Percentiles rank a stretch among this genome's conserved stretches.
Evolutionary conservation across 2,797 vertebrate genomes (phyloP).

Genomic region (Pangasius djambal): DNA sequence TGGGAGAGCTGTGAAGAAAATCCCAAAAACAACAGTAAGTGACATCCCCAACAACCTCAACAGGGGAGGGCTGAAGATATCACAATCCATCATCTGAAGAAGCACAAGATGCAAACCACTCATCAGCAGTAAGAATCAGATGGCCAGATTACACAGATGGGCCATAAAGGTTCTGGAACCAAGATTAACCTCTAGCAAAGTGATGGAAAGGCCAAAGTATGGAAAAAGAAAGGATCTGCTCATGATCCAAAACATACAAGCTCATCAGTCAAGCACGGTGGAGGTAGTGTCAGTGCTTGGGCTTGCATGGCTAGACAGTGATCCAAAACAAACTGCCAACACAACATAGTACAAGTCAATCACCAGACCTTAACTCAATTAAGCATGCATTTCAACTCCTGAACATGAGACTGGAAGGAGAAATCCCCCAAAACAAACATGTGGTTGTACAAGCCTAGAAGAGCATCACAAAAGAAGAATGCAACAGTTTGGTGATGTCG

Average conservation of each 20-base stretch:
- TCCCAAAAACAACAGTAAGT: not conserved
- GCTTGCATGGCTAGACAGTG: too few species aligned
- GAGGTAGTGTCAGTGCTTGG: not conserved
- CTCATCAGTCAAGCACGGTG: not conserved
- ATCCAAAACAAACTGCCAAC: too few species aligned
- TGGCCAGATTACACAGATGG: not conserved
- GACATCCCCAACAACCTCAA: not conserved
- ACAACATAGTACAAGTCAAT: too few species aligned
- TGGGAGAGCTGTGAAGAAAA: not conserved
- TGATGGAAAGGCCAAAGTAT: not conserved
- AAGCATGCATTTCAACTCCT: too few species aligned
- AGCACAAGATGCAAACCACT: not conserved
- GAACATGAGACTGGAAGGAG: too few species aligned
- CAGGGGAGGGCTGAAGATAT: not conserved
- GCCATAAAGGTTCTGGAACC: not conserved
- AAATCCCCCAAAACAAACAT: too few species aligned
- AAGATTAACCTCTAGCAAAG: not conserved
- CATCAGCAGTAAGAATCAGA: not conserved
- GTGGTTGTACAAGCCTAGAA: too few species aligned
- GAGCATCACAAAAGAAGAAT: too few species aligned
- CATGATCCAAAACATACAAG: not conserved
- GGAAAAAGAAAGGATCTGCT: not conserved
- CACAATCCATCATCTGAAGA: not conserved
- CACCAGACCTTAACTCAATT: too few species aligned
- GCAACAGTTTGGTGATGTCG: too few species aligned